Evolutionary conservation across 2,888 invertebrate species (phyloP).

Genomic region (Scrobipalpa costella): DNA sequence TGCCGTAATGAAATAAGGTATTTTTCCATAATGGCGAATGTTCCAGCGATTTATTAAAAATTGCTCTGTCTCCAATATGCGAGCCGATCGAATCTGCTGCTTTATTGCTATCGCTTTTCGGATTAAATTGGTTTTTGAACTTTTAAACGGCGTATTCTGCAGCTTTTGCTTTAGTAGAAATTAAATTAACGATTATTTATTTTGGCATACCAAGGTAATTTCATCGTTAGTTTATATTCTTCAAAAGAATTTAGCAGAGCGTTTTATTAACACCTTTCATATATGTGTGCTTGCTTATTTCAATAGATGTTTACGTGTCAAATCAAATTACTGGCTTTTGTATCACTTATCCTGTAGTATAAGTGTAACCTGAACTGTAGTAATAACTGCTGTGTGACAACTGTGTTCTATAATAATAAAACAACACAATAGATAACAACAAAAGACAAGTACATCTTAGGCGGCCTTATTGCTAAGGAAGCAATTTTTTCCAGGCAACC

Average conservation of each 20-base stretch:
- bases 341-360: no score
- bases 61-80: constrained; percentile 69
- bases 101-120: constrained; percentile 34
- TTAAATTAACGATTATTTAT: background rate
- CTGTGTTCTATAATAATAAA: no score
- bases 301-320: no score
- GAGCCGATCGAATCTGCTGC: constrained; percentile 42
- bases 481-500: no score
- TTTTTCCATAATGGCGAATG: constrained; percentile 66
- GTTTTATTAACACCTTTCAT: background rate
- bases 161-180: background rate
- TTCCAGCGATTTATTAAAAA: constrained; percentile 68
- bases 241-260: no score
- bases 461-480: no score
- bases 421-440: no score
- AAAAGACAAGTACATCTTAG: no score
- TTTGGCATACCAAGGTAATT: background rate
- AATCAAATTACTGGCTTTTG: no score
- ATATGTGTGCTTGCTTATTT: background rate
- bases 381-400: no score
- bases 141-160: constrained; percentile 1
- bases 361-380: no score
- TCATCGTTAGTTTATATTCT: no score
- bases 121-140: constrained; percentile 27
- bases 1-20: constrained; percentile 76